Conservation (phyloP, 2,113 vertebrate species). For the Callospermophilus lateralis region DNA sequence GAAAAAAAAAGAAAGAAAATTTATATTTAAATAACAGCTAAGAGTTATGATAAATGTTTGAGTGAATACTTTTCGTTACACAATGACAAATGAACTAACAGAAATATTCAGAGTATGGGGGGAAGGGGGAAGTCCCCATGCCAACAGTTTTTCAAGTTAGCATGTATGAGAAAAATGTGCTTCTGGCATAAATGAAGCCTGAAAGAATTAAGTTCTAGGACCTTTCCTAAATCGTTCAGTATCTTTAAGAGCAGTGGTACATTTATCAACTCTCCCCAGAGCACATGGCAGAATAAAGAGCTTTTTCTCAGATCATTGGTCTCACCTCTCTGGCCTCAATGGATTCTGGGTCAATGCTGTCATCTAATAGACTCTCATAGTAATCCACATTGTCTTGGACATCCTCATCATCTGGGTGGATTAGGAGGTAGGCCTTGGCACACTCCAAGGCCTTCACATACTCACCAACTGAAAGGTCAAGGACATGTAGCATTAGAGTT, state of each 20-base stretch:
- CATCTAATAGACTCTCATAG: slow-evolving; percentile 91
- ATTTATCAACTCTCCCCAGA: neutral
- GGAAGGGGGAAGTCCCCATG: neutral
- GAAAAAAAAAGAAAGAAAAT: neutral
- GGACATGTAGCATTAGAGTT: neutral
- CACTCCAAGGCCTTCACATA: slow-evolving; percentile 92
- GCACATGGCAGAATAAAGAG: neutral
- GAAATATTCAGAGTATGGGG: neutral
- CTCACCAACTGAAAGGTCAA: slow-evolving; percentile 87
- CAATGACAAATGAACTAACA: neutral
- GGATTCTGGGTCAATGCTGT: slow-evolving; percentile 85
- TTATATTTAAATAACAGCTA: slow-evolving; percentile 21
- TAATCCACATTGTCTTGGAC: slow-evolving; percentile 93
- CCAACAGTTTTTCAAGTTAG: neutral
- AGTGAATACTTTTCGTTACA: neutral
- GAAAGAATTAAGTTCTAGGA: neutral
- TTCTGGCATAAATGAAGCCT: neutral
- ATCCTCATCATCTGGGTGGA: slow-evolving; percentile 93
- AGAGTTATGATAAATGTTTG: neutral
- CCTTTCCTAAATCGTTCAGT: neutral
- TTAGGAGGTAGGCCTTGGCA: slow-evolving; percentile 93
- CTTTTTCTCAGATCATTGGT: neutral
- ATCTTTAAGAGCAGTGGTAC: neutral
- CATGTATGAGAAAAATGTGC: neutral
- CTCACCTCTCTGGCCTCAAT: slow-evolving; percentile 89